Base-by-base conservation (phyloP, 2,888 invertebrate species). In the Yponomeuta cagnagella region DNA sequence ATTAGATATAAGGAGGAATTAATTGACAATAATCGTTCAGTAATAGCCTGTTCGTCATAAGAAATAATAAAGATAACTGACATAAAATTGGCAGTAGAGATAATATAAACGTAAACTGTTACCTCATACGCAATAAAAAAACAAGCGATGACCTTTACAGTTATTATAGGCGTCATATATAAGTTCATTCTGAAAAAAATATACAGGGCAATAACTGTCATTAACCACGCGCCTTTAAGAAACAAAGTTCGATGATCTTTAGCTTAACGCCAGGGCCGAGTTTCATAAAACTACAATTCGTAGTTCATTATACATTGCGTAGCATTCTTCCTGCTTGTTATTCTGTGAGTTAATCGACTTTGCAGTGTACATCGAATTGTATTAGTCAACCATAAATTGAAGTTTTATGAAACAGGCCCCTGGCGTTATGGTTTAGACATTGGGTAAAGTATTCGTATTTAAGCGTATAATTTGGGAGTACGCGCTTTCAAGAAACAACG, bases 1-100 rank as follows among this genome's bases (percentile, higher is more conserved):
- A 43, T 43, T 43, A 43, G 43, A 43, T 43, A 43, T 58, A 15
- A 58, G 52, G 52, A 4, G 52, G 2, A 58, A 58, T 58, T 58
- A 58, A 58, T 58, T 58, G 52, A 58, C 52, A 58, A 58, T 58
- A 58, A 58, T 58, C 52, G 52, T 58, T 58, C 52, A 58, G 52
- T 58, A 58, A 58, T 15, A 15, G 15, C 52, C 52, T 58, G 15
- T 58, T 15, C 15, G 52, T 58, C 52, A 15, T 12, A 58, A 15
- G 52, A 58, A 52, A 58, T 58, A 58, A 58, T 58, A 58, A 43
- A 12, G 52, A 58, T 58, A 58, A 58, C 4, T 15, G 52, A 58
- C 15, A 12, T 58, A 15, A 15, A 58, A 58, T 58, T 15, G 52
- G 52, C 5, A 15, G 52, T 58, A 58, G 15, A 5, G 12, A 58